Evolutionary conservation across 2,888 invertebrate genomes (phyloP), one percentile per base, ranked within the genome.

Genomic region (Oligia strigilis): DNA sequence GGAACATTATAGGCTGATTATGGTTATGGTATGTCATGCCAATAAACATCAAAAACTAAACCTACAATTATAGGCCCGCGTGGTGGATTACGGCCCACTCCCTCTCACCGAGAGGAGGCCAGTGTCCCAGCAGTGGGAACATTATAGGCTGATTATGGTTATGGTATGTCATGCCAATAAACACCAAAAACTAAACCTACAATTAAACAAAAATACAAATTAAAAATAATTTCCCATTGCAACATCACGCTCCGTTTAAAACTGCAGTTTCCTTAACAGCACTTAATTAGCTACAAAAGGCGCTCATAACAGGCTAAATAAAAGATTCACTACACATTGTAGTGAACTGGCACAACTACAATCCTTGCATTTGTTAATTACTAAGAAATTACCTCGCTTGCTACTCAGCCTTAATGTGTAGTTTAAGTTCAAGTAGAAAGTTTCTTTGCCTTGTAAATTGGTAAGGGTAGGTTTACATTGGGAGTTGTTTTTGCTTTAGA

Each of bases 361-460:
- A 89, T 84, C 83, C 79, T 70, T 87, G 88, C 85, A 86, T 88
- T 89, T 82, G 89, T 91, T 92, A 91, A 91, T 91, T 91, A 91
- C 82, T 87, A 90, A 87, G 89, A 88, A 90, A 90, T 91, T 88
- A 88, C 87, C 40, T 73, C 62, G 72, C 66, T 62, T 69, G 74
- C 60, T 75, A 79, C 82, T 86, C 71, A 64, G 69, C 52, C 74
- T 84, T 84, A 84, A 87, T 86, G 82, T 84, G 73, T 82, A 80
- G 84, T 82, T 82, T 76, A 81, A 85, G 83, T 85, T 86, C 70
- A 83, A 87, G 81, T 83, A 75, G 75, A 73, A 88, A 89, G 84
- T 87, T 87, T 77, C 72, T 78, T 81, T 82, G 66, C 71, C 65
- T 86, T 80, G 69, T 88, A 75, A 83, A 84, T 84, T 80, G 60